Conservation (phyloP, 2,113 vertebrate species). For the Cinclus mexicanus region DNA sequence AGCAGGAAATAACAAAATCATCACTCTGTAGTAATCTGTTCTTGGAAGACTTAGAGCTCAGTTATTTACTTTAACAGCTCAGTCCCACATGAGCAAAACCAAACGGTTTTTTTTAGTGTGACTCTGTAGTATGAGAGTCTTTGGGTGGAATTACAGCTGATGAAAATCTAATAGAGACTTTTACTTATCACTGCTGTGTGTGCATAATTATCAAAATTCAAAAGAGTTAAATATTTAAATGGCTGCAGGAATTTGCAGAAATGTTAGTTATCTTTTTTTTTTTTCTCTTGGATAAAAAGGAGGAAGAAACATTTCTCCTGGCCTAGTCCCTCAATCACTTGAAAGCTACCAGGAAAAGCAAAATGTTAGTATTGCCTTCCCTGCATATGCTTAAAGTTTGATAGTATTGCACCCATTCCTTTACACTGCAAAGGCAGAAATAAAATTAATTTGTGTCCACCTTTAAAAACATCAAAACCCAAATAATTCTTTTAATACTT, state of each 20-base stretch:
- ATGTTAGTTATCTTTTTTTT: not conserved
- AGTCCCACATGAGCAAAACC: not conserved
- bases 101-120: not conserved
- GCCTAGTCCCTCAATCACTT: not conserved
- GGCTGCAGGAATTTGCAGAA: not conserved
- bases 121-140: not conserved
- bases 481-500: not conserved
- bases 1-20: not conserved
- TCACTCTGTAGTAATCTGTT: not conserved
- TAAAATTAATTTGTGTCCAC: not conserved
- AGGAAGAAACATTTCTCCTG: not conserved
- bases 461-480: not conserved
- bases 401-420: not conserved
- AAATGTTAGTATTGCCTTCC: not conserved
- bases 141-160: not conserved
- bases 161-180: not conserved
- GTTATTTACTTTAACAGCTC: not conserved
- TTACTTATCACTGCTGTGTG: fast-evolving
- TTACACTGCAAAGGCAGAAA: not conserved
- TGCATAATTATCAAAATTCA: not conserved
- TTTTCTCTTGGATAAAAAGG: not conserved
- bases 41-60: not conserved
- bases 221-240: not conserved
- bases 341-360: not conserved
- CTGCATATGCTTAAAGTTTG: not conserved